Conservation (phyloP, 2,888 invertebrate genomes). For the Entomobrya multifasciata region DNA sequence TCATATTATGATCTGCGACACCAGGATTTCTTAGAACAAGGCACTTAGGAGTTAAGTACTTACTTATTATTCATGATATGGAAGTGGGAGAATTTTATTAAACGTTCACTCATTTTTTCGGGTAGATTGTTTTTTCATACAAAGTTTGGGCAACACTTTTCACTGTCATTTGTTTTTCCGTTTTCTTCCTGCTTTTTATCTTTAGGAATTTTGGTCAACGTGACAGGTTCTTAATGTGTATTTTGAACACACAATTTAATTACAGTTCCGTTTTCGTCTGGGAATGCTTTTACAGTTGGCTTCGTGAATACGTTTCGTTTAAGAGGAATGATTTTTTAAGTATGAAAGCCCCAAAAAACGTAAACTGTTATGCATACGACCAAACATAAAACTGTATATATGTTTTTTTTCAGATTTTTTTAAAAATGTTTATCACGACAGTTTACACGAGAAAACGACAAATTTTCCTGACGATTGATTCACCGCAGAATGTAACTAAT, state of each 20-base stretch:
- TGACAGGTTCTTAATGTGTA: neutral
- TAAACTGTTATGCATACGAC: too few species aligned
- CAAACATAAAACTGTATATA: too few species aligned
- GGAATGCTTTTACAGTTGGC: too few species aligned
- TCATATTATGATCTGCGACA: too few species aligned
- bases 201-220: neutral
- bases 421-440: neutral
- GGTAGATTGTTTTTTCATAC: neutral
- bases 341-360: too few species aligned
- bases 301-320: too few species aligned
- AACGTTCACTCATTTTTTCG: neutral
- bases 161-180: constrained; percentile 35
- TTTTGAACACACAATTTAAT: neutral
- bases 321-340: too few species aligned
- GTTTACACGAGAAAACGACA: neutral
- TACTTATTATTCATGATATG: constrained; percentile 59
- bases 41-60: constrained; percentile 7
- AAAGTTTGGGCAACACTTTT: neutral
- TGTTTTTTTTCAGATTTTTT: too few species aligned
- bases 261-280: neutral
- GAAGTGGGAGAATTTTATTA: neutral
- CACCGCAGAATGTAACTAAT: neutral
- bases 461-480: neutral
- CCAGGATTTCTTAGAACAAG: neutral
- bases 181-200: neutral